Evolutionary conservation across 2,113 vertebrate species (phyloP).

Genomic region (Cottus gobio): DNA sequence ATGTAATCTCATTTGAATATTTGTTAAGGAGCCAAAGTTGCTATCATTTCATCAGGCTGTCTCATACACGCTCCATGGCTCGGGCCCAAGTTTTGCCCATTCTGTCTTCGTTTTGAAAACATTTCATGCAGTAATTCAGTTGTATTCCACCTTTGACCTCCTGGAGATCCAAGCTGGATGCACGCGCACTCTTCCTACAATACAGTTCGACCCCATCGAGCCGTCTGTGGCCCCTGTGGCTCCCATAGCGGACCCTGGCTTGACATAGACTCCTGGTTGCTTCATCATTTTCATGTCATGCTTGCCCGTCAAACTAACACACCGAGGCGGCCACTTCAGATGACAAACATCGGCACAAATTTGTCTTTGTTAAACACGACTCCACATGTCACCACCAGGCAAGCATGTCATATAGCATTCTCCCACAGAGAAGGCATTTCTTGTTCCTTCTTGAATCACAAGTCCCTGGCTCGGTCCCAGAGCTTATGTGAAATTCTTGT

Average conservation of each 20-base stretch:
- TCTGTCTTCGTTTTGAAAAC: conserved; percentile 19
- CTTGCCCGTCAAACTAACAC: conserved; percentile 41
- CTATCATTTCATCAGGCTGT: conserved; percentile 66
- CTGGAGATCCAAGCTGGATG: conserved; percentile 14
- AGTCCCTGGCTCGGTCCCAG: conserved; percentile 45
- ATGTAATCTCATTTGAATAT: conserved; percentile 73
- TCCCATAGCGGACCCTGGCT: neutral
- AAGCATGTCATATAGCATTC: conserved; percentile 30
- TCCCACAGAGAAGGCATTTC: conserved; percentile 4
- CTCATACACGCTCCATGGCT: neutral
- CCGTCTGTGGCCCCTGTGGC: conserved; percentile 18
- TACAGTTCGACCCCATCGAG: conserved; percentile 35
- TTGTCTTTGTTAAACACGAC: conserved; percentile 49
- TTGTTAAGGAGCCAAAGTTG: conserved; percentile 59
- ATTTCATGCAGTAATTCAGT: neutral
- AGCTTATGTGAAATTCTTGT: conserved; percentile 62
- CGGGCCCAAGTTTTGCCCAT: conserved; percentile 42
- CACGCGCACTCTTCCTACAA: neutral
- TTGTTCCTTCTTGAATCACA: conserved; percentile 22
- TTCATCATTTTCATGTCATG: conserved; percentile 29
- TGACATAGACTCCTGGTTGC: conserved; percentile 24
- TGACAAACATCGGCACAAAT: conserved; percentile 49
- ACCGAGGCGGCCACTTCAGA: conserved; percentile 40
- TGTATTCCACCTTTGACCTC: conserved; percentile 17
- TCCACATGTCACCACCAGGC: conserved; percentile 43